These are phyloP conservation scores for Astreopora myriophthalma DNA, from an alignment of 64 coral and sea anemone genomes.

Conservation along the genomic window DNA sequence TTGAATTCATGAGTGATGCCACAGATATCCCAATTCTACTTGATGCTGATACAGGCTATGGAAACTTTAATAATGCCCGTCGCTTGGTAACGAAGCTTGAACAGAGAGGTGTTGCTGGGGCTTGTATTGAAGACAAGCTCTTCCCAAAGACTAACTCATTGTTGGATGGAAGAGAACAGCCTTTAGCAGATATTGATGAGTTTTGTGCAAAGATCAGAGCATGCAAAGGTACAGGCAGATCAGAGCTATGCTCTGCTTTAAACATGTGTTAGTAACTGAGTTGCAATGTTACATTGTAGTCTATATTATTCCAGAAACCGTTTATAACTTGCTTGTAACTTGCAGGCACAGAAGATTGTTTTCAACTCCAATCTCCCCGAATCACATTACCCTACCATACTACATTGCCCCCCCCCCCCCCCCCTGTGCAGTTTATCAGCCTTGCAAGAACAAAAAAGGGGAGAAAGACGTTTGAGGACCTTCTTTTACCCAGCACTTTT, in stretches of 20 bases:
- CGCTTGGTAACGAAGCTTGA: slow-evolving; percentile 93
- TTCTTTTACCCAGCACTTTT: too few relatives aligned
- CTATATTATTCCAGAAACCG: too few relatives aligned
- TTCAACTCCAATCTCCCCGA: too few relatives aligned
- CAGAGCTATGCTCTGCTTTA: not conserved
- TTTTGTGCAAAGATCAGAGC: slow-evolving; percentile 97
- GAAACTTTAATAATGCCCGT: slow-evolving; percentile 98
- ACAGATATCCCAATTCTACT: slow-evolving; percentile 96
- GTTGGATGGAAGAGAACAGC: slow-evolving; percentile 93
- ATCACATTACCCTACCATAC: too few relatives aligned
- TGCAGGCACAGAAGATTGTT: too few relatives aligned
- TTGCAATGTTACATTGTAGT: too few relatives aligned
- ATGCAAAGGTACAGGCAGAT: slow-evolving; percentile 82
- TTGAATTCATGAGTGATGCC: slow-evolving; percentile 99
- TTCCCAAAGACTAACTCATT: slow-evolving; percentile 99
- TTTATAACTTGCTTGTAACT: too few relatives aligned
- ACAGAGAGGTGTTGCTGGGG: slow-evolving; percentile 87
- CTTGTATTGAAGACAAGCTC: slow-evolving; percentile 96
- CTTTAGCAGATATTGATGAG: slow-evolving; percentile 95
- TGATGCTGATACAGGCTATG: slow-evolving; percentile 98
- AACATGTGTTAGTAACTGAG: too few relatives aligned
- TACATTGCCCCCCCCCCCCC: too few relatives aligned
- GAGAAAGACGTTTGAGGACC: too few relatives aligned
- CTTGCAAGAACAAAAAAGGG: too few relatives aligned
- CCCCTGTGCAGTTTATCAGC: too few relatives aligned